Evolutionary conservation across 2,888 invertebrate species (phyloP), one percentile per base, ranked within the genome.

Genomic region (Trichogramma dendrolimi): DNA sequence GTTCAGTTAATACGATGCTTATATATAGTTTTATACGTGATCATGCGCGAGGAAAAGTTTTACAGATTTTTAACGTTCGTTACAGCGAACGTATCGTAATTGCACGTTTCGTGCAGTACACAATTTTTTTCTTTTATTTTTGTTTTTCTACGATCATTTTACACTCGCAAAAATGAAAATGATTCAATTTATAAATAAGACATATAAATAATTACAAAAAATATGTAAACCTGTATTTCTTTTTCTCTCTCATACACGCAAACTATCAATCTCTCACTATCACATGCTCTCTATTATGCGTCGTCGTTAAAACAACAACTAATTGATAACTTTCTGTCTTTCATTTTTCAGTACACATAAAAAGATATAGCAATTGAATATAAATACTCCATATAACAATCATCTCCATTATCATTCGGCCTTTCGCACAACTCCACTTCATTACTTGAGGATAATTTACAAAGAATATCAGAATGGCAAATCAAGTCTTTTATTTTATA

Each of bases 331-430:
- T 8, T 11, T 11, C 14, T 48, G 5, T 11, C 14, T 11, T 11
- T 11, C 11, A 6, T 48, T 48, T 48, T 4, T 11, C 6, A 66
- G 60, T 64, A 62, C 67, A 68, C 67, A 68, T 67, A 65, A 68
- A 68, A 68, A 67, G 61, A 46, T 62, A 66, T 69, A 68, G 27
- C 66, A 68, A 69, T 71, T 55, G 67, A 71, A 61, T 61, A 63
- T 70, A 72, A 64, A 70, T 71, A 72, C 72, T 72, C 68, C 68
- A 67, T 73, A 73, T 72, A 74, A 72, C 68, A 66, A 67, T 55
- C 51, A 59, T 50, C 7, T 60, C 63, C 53, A 48, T 56, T 60
- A 44, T 46, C 8, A 50, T 57, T 53, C 27, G 2, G 27, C 27
- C 27, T 27, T 27, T 27, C 27, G 27, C 27, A 27, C 27, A 27